Conservation (phyloP, 2,888 invertebrate species). For the Actias luna region DNA sequence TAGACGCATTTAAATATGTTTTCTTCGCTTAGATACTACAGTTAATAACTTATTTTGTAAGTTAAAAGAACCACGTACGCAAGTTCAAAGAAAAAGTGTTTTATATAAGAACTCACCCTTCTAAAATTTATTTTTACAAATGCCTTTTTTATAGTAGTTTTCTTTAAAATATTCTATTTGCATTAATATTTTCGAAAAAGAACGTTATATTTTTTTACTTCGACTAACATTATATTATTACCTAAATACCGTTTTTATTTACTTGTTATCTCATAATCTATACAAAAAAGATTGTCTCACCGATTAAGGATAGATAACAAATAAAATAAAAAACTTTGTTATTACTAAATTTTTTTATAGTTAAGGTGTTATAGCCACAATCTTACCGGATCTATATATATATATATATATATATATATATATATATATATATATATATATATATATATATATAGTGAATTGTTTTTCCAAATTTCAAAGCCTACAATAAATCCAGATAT, state of each 20-base stretch:
- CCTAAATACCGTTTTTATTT: background rate
- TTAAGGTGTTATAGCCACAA: too few species aligned
- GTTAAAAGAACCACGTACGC: constrained; percentile 36
- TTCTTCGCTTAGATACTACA: constrained; percentile 32
- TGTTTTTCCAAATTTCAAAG: too few species aligned
- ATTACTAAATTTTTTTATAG: too few species aligned
- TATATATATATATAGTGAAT: too few species aligned
- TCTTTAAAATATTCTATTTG: background rate
- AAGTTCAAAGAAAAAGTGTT: constrained; percentile 41
- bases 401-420: too few species aligned
- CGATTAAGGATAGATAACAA: background rate
- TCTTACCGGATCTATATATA: too few species aligned
- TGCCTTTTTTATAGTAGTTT: constrained; percentile 17
- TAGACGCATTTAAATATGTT: constrained; percentile 20
- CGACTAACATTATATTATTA: background rate
- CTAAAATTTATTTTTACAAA: constrained; percentile 32
- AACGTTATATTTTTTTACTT: background rate
- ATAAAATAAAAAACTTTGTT: background rate
- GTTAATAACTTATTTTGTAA: constrained; percentile 47
- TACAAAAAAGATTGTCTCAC: background rate
- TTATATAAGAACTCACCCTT: constrained; percentile 34
- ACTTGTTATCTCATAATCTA: background rate
- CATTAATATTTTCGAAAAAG: background rate
- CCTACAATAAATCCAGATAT: too few species aligned
- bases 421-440: too few species aligned